A percentile compares a stretch with the other conserved stretches of the same genome.
phyloP scores from a whole-genome alignment of 1,140 invertebrate genomes.

The Scaptodrosophila lebanonensis region DNA sequence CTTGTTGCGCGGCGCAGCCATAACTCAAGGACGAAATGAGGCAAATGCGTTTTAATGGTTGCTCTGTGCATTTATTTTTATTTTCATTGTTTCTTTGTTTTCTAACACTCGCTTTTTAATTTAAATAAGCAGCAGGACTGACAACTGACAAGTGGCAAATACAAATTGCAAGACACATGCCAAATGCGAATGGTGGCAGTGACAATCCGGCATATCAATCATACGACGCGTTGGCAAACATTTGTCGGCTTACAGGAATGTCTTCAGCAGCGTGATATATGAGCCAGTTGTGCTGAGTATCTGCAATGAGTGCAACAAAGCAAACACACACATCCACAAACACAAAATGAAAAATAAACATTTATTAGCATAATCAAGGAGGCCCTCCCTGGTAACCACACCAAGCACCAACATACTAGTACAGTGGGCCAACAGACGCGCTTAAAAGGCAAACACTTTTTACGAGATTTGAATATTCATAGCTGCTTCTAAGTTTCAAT shows the following conservation, averaged over 20 bases:
- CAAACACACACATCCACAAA: background rate
- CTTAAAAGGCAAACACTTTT: too few species aligned
- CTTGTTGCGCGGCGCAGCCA: conserved; percentile 1
- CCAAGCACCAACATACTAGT: background rate
- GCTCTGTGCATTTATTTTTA: too few species aligned
- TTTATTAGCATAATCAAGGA: conserved; percentile 47
- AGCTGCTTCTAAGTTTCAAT: too few species aligned
- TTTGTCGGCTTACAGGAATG: conserved; percentile 56
- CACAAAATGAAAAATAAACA: conserved; percentile 28
- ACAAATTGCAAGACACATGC: conserved; percentile 12
- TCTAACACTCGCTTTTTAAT: conserved; percentile 14
- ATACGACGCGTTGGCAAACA: conserved; percentile 40
- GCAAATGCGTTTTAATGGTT: too few species aligned
- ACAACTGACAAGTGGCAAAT: conserved; percentile 6
- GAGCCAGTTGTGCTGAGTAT: conserved; percentile 74
- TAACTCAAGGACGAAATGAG: too few species aligned
- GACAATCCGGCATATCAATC: conserved; percentile 46
- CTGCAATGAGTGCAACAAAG: conserved; percentile 18
- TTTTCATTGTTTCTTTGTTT: too few species aligned
- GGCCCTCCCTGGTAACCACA: background rate
- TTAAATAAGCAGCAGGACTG: conserved; percentile 32
- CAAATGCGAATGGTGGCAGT: background rate
- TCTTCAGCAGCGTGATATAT: conserved; percentile 70
- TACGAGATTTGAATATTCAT: too few species aligned
- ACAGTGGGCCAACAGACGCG: too few species aligned